Percentiles rank a stretch among this genome's conserved stretches.
Conservation (phyloP, 2,113 vertebrate genomes). For the Cheilinus undulatus region DNA sequence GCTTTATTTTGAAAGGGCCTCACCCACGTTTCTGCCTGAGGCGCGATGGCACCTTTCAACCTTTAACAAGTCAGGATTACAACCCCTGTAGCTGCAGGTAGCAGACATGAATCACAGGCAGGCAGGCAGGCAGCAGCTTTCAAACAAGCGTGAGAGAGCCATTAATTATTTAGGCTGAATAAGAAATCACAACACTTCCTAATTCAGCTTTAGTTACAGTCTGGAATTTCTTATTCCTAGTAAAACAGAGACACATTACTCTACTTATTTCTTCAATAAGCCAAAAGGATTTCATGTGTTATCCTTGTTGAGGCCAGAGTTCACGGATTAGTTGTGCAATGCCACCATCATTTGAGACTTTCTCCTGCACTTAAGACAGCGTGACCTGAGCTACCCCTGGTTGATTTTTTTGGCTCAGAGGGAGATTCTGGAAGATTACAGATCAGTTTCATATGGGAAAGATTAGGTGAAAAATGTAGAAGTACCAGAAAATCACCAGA, state of each 20-base stretch:
- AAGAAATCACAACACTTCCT: constrained; percentile 32
- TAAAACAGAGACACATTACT: constrained; percentile 38
- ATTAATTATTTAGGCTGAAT: constrained; percentile 57
- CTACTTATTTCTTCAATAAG: background rate
- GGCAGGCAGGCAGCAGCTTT: constrained; percentile 35
- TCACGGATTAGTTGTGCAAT: constrained; percentile 23
- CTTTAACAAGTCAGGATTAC: constrained; percentile 38
- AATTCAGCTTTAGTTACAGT: constrained; percentile 27
- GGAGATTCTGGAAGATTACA: constrained; percentile 39
- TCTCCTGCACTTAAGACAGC: constrained; percentile 43
- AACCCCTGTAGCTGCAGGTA: constrained; percentile 18
- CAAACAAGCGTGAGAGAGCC: constrained; percentile 42
- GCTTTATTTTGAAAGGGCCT: constrained; percentile 16
- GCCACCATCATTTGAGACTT: constrained; percentile 19
- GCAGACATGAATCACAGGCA: constrained; percentile 38
- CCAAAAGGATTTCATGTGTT: constrained; percentile 37
- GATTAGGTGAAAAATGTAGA: constrained; percentile 52
- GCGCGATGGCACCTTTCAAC: constrained; percentile 49
- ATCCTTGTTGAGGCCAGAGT: constrained; percentile 21
- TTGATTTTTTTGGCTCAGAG: constrained; percentile 43
- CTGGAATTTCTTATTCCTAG: constrained; percentile 1
- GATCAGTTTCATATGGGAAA: constrained; percentile 66
- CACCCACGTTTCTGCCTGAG: constrained; percentile 36
- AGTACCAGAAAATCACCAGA: constrained; percentile 60
- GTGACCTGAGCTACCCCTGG: constrained; percentile 54